Conservation (phyloP, 1,140 invertebrate genomes). For the Trissolcus basalis region DNA sequence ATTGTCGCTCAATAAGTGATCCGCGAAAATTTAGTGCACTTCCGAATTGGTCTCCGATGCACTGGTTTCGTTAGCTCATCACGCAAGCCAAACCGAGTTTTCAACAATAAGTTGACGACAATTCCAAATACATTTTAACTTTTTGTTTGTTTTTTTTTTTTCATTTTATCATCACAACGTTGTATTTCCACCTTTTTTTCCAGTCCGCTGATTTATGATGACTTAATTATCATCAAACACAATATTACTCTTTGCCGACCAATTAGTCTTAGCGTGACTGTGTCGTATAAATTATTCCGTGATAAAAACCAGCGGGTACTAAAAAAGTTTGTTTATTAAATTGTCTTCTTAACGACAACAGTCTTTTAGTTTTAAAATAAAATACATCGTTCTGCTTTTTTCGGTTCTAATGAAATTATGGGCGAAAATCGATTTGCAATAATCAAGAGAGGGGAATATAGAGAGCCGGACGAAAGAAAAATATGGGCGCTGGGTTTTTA, state of each 20-base stretch:
- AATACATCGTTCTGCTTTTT: too few species aligned
- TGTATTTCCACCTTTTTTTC: constrained; percentile 32
- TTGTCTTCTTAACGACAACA: constrained; percentile 39
- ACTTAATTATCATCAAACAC: constrained; percentile 61
- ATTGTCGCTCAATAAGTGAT: neutral
- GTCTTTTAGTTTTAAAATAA: neutral
- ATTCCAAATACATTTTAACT: constrained; percentile 22
- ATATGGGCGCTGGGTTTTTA: constrained; percentile 4
- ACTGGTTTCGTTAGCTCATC: constrained; percentile 8
- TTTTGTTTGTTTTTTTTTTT: constrained; percentile 44
- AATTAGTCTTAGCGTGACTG: constrained; percentile 59
- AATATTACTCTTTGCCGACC: constrained; percentile 57
- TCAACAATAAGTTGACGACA: constrained; percentile 28
- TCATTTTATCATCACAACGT: constrained; percentile 14
- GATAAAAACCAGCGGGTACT: constrained; percentile 52
- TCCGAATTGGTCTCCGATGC: neutral
- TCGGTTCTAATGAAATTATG: too few species aligned
- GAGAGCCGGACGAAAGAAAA: neutral
- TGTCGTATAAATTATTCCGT: constrained; percentile 54
- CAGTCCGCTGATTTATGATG: constrained; percentile 53
- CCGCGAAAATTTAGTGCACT: neutral
- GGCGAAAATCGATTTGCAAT: too few species aligned
- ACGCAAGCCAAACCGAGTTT: constrained; percentile 8
- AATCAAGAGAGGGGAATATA: too few species aligned
- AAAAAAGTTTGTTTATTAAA: constrained; percentile 54